Conservation (phyloP, 1,140 invertebrate species). For the Drosophila nasuta region DNA sequence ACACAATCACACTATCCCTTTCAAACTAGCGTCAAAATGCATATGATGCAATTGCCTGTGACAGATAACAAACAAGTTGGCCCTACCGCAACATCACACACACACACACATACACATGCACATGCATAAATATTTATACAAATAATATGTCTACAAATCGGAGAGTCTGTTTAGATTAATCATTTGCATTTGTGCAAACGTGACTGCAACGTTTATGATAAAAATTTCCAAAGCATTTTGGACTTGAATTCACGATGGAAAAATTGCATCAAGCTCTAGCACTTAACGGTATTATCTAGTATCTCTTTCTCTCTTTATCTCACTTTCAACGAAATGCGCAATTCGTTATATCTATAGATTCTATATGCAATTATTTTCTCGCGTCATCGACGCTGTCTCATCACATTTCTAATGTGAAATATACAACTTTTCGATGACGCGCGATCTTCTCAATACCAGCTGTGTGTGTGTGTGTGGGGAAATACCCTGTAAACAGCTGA, state of each 20-base stretch:
- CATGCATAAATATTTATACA: neutral
- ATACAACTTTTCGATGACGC: conserved; percentile 1
- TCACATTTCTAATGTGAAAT: conserved; percentile 11
- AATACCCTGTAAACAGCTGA: conserved; percentile 1
- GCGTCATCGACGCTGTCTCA: neutral
- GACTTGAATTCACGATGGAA: neutral
- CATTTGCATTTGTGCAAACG: conserved; percentile 14
- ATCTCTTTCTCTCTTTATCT: neutral
- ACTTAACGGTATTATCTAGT: neutral
- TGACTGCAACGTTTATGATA: conserved; percentile 12
- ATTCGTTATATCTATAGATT: neutral
- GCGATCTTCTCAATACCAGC: conserved; percentile 4
- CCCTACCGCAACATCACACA: conserved; percentile 2
- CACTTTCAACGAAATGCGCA: conserved; percentile 8
- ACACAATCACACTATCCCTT: neutral
- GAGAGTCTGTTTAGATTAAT: conserved; percentile 5
- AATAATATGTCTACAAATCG: conserved; percentile 5
- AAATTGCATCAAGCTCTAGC: neutral
- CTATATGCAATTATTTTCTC: neutral
- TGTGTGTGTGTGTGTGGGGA: neutral
- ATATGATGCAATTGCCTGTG: neutral
- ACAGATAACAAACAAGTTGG: neutral
- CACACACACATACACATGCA: neutral
- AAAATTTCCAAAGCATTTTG: neutral
- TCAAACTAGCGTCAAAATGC: neutral